Evolutionary conservation across 2,888 invertebrate species (phyloP).

Genomic region (Hirtodrosophila trivittata): DNA sequence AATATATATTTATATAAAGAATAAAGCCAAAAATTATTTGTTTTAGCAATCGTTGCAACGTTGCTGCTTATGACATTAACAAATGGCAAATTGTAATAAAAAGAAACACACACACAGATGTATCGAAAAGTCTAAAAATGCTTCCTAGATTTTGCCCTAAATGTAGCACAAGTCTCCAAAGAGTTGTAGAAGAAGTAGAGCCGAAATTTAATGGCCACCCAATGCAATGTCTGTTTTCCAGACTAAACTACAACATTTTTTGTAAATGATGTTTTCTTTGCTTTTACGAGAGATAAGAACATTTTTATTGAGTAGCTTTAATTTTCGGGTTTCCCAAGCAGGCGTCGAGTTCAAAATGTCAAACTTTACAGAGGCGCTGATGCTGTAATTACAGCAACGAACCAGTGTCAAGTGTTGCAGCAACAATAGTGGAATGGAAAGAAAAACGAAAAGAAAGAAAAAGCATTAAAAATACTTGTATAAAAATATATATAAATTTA

Average conservation of each 20-base stretch:
- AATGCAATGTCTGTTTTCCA: conserved; percentile 34
- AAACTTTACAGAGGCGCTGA: conserved; percentile 52
- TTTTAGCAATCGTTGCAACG: conserved; percentile 21
- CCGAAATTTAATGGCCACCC: conserved; percentile 36
- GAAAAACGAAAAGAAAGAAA: too few relatives aligned
- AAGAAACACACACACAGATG: conserved; percentile 18
- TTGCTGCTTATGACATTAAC: conserved; percentile 56
- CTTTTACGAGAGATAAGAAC: conserved; percentile 74
- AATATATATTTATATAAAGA: too few relatives aligned
- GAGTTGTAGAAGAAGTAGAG: conserved; percentile 46
- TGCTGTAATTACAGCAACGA: conserved; percentile 54
- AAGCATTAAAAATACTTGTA: conserved; percentile 20
- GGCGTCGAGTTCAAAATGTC: conserved; percentile 69
- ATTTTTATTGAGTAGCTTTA: conserved; percentile 62
- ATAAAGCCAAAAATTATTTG: conserved; percentile 46
- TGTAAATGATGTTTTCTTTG: conserved; percentile 58
- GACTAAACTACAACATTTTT: conserved; percentile 52
- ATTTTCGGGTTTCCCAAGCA: conserved; percentile 44
- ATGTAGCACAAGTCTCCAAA: conserved; percentile 65
- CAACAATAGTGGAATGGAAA: conserved; percentile 30
- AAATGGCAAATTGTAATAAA: conserved; percentile 72
- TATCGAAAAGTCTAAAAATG: conserved; percentile 6
- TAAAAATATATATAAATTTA: conserved; percentile 39
- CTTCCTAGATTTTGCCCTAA: conserved; percentile 22
- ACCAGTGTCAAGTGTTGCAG: conserved; percentile 56